A percentile compares a stretch with the other conserved stretches of the same genome.
phyloP scores from a whole-genome alignment of 2,113 vertebrate species.

The Sebastes schlegelii region DNA sequence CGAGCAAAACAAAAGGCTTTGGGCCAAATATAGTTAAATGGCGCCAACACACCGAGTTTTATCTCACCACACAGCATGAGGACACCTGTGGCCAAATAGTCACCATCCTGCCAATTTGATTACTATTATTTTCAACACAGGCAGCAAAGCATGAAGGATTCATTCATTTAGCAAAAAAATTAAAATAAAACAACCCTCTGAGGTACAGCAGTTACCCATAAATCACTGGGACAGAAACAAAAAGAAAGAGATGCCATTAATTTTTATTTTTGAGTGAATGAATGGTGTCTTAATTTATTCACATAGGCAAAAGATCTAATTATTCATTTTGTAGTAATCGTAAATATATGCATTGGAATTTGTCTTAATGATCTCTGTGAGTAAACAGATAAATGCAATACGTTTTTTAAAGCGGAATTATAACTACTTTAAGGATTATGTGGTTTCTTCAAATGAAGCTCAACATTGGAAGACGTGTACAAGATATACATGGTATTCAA shows the following conservation, averaged over 20 bases:
- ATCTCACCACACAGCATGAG: conserved; percentile 32
- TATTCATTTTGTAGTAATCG: not conserved
- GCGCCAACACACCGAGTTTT: conserved; percentile 9
- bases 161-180: conserved; percentile 20
- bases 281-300: not conserved
- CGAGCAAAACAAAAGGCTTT: conserved; percentile 21
- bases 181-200: not conserved
- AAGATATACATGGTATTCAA: no score
- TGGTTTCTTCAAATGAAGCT: no score
- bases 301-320: no score
- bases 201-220: conserved; percentile 32
- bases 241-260: not conserved
- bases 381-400: no score
- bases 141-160: conserved; percentile 40
- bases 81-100: conserved; percentile 34
- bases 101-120: conserved; percentile 40
- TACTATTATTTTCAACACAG: conserved; percentile 39
- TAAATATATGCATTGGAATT: no score
- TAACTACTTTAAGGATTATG: not conserved
- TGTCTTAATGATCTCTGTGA: no score
- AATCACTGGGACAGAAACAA: conserved; percentile 21
- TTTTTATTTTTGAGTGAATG: not conserved
- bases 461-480: no score
- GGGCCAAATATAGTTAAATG: conserved; percentile 19
- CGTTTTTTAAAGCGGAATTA: no score